Evolutionary conservation across 2,113 vertebrate genomes (phyloP), one percentile per base, ranked within the genome.

Genomic region (Ceyx cyanopectus): DNA sequence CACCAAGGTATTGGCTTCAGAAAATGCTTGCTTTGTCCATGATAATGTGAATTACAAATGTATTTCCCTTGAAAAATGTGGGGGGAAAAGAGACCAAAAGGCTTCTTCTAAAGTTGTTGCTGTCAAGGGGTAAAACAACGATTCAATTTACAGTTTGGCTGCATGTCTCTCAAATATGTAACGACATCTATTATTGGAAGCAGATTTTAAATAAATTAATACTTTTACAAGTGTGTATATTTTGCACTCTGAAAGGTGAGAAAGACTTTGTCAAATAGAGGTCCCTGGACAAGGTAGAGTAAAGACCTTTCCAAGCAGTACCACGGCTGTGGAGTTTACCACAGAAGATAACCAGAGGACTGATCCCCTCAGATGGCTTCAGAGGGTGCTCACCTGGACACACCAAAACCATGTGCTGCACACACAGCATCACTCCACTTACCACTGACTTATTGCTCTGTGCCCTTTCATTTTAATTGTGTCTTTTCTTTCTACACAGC

Each of bases 171-270:
- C 24, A 16, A 87, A 75, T 12, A 50, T 10, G 17, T 24, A 63
- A 67, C 29, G 63, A 12, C 9, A 48, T 9, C 45, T 68, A 18
- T 14, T 27, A 48, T 5, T 2, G 1, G 57, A 65, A 72, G 3
- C 3, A 57, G 45, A n/a, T 11, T 26, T 77, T 32, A 24, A 4
- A 73, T 4, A 14, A 81, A 53, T 20, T 4, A 14, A 1, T 48
- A 2, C 51, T 37, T 87, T 78, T 1, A 1, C 22, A 72, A 56
- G 30, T 0, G 5, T 18, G 8, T 17, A 0, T 51, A 16, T n/a
- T 48, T 40, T 41, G 15, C 34, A n/a, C 56, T 76, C 5, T 1
- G 45, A 46, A 72, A 61, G 18, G 32, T 13, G 30, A 82, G 20
- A 65, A 27, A 27, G 7, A 69, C 43, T 40, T 26, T 61, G 22